Evolutionary conservation across 2,797 vertebrate genomes (phyloP).

Genomic region (Lutjanus campechanus): DNA sequence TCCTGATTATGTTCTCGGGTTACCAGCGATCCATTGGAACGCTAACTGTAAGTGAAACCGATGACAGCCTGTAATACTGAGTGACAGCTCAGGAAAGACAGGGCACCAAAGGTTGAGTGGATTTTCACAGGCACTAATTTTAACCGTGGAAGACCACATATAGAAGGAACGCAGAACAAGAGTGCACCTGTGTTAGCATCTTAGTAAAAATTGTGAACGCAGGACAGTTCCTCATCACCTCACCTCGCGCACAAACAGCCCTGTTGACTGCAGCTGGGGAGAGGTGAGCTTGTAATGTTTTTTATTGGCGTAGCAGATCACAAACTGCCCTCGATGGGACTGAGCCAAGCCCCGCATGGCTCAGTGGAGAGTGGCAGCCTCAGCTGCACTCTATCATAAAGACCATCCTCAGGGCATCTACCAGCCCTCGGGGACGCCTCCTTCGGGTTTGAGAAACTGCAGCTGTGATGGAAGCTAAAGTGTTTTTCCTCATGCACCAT

Average conservation of each 20-base stretch:
- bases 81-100: constrained; percentile 71
- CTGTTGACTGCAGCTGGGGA: constrained; percentile 50
- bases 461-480: constrained; percentile 71
- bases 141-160: constrained; percentile 60
- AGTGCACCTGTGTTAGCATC: constrained; percentile 51
- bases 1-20: constrained; percentile 68
- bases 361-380: constrained; percentile 70
- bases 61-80: constrained; percentile 81
- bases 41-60: constrained; percentile 81
- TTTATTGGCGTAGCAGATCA: constrained; percentile 76
- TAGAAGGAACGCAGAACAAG: constrained; percentile 5
- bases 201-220: constrained; percentile 25
- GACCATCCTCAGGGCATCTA: constrained; percentile 61
- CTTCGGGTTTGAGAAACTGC: constrained; percentile 60
- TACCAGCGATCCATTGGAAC: constrained; percentile 75
- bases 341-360: constrained; percentile 48
- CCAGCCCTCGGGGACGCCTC: constrained; percentile 61
- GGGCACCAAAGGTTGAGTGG: constrained; percentile 58
- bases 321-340: constrained; percentile 54
- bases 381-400: constrained; percentile 78
- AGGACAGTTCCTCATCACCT: constrained; percentile 36
- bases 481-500: constrained; percentile 70
- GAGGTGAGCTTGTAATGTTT: constrained; percentile 59
- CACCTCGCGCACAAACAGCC: constrained; percentile 48
- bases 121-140: constrained; percentile 80